phyloP scores from a whole-genome alignment of 2,113 vertebrate species.

The Spea bombifrons region DNA sequence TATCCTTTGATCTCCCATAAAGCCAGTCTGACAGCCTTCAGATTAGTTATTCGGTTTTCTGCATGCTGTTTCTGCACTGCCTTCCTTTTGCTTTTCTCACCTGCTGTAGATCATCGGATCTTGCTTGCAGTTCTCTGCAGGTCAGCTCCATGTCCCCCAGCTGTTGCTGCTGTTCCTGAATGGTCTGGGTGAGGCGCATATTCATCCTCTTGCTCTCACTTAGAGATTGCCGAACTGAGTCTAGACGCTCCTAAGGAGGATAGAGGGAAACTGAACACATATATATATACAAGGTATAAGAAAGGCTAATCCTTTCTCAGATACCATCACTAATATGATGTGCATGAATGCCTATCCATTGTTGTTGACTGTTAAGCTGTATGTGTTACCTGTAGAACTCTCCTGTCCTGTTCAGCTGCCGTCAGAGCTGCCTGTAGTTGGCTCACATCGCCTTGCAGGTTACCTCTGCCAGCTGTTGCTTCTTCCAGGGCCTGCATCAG shows the following conservation, averaged over 20 bases:
- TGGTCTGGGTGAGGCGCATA: conserved; percentile 58
- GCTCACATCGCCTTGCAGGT: conserved; percentile 63
- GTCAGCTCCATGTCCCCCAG: conserved; percentile 58
- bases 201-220: conserved; percentile 67
- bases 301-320: neutral
- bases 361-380: neutral
- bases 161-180: conserved; percentile 58
- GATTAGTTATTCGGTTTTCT: neutral
- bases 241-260: conserved; percentile 65
- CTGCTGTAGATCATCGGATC: conserved; percentile 59
- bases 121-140: conserved; percentile 60
- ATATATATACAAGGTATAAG: neutral
- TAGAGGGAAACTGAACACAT: neutral
- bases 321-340: neutral
- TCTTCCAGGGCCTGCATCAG: conserved; percentile 59
- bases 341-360: neutral
- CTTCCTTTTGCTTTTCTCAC: conserved; percentile 48
- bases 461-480: conserved; percentile 52
- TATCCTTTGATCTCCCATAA: too few relatives aligned
- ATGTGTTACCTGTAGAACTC: conserved; percentile 67
- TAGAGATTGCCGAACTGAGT: conserved; percentile 60
- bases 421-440: conserved; percentile 68
- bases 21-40: too few relatives aligned
- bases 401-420: conserved; percentile 67
- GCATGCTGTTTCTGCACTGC: neutral